phyloP scores from a whole-genome alignment of 2,113 vertebrate genomes.

The Laticauda laticaudata region DNA sequence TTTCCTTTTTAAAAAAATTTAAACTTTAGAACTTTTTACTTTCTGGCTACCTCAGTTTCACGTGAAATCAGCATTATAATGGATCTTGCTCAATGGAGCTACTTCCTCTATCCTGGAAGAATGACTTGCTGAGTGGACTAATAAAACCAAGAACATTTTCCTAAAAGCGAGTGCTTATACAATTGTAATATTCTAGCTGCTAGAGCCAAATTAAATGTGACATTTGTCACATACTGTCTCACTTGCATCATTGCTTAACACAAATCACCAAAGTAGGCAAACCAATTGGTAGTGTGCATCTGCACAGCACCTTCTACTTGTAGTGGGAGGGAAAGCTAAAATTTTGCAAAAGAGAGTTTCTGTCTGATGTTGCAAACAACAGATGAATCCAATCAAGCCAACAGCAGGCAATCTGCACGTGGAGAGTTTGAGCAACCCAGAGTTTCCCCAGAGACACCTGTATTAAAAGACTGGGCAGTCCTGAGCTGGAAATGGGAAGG shows the following conservation, averaged over 20 bases:
- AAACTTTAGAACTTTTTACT: not conserved
- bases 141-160: not conserved
- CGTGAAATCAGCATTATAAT: not conserved
- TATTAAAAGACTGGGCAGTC: no score
- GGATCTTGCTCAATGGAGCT: not conserved
- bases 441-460: no score
- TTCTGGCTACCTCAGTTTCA: not conserved
- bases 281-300: not conserved
- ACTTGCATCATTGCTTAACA: not conserved
- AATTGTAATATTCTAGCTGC: not conserved
- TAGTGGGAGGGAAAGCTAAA: not conserved
- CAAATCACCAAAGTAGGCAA: not conserved
- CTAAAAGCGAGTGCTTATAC: not conserved
- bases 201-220: not conserved
- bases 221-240: not conserved
- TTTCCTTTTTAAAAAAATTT: rapidly evolving
- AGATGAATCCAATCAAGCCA: not conserved
- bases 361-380: no score
- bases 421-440: no score
- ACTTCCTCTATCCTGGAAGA: not conserved
- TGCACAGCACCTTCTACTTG: not conserved
- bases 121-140: not conserved
- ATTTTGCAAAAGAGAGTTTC: not conserved
- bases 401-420: not conserved
- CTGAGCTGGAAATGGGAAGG: no score